Base-by-base conservation (phyloP, 2,113 vertebrate species). In the Tragelaphus strepsiceros region DNA sequence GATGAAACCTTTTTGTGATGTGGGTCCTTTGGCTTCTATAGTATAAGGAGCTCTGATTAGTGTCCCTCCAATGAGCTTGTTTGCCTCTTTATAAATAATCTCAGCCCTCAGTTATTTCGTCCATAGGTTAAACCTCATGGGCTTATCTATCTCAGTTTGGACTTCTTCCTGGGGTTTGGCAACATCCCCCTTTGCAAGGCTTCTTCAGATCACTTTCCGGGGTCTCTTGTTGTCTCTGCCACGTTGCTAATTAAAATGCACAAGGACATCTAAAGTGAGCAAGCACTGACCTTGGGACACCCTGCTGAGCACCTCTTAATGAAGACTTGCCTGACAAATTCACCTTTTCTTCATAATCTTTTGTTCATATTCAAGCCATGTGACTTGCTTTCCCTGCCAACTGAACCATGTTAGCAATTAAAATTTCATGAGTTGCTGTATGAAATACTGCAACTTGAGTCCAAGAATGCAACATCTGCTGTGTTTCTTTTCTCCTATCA, bases 371-470 rank as follows among this genome's bases (percentile, higher is more conserved):
- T 82, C 49, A 32, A 39, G 12, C 43, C 91, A 30, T 17, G n/a
- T 80, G 88, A 96, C 46, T 95, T 35, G 13, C 51, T 95, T 10
- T 92, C 53, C 32, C 67, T 94, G 94, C 85, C 91, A 96, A 7
- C 86, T 51, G 51, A 97, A 90, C 85, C 87, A 91, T 53, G 15
- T 91, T 28, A 87, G 78, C 49, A 95, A 95, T 94, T 91, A 94
- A 96, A 88, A 83, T 95, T 80, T 91, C 78, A 54, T 64, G 88
- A 97, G 86, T 86, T 87, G 39, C 58, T 64, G 7, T 80, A 46
- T 0, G 43, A 92, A 96, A 88, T 62, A 53, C 59, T 83, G 77
- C 16, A 59, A 19, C 46, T 90, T 77, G 49, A 19, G 46, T 80
- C 67, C 88, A n/a, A 53, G 90, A 96, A 58, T n/a, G n/a, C 62